Conservation (phyloP, 2,797 vertebrate species). For the Dryobates pubescens region DNA sequence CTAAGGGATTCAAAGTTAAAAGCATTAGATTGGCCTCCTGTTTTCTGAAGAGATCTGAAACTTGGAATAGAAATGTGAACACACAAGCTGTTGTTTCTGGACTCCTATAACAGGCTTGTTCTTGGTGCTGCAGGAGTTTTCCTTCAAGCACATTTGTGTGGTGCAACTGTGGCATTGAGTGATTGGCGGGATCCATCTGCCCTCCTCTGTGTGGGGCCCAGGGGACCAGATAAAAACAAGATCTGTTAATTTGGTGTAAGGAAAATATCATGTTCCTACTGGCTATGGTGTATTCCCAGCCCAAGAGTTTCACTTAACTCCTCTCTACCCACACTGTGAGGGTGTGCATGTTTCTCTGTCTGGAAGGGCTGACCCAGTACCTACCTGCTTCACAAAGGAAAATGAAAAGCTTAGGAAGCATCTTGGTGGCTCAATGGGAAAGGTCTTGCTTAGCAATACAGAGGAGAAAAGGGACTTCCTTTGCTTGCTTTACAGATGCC, state of each 20-base stretch:
- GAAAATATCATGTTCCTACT: background rate
- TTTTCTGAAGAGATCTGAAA: constrained; percentile 12
- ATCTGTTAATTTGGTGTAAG: background rate
- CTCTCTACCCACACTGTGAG: fast-evolving
- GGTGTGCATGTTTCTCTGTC: background rate
- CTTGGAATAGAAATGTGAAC: constrained; percentile 28
- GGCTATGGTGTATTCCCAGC: background rate
- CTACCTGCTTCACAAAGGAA: background rate
- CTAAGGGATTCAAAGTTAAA: background rate
- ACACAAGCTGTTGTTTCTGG: constrained; percentile 45
- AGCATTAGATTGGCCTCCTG: constrained; percentile 12
- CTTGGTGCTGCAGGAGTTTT: background rate
- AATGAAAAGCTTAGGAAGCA: background rate
- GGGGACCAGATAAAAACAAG: background rate
- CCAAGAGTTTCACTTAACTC: background rate
- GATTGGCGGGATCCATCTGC: constrained; percentile 34
- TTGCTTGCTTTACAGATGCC: background rate
- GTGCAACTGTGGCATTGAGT: background rate
- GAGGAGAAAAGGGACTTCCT: background rate
- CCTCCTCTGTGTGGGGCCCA: background rate
- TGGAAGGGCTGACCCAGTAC: background rate
- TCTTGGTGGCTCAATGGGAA: background rate
- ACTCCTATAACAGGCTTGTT: constrained; percentile 6
- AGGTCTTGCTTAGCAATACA: background rate
- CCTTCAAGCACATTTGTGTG: constrained; percentile 20